Evolutionary conservation across 2,113 vertebrate genomes (phyloP).

Genomic region (Acanthochromis polyacanthus): DNA sequence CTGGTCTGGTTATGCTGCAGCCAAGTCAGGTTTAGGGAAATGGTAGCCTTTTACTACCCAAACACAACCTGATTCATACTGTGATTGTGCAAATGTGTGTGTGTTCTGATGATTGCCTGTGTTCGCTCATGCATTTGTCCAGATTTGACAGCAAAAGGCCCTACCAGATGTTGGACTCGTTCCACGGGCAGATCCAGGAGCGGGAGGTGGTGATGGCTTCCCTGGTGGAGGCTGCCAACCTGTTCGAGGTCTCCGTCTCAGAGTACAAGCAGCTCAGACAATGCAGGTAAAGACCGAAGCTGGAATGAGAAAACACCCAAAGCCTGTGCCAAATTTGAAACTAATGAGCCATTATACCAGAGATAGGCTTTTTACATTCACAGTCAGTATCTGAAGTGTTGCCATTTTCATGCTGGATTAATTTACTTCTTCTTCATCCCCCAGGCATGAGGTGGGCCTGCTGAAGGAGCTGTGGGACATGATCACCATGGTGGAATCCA

Average conservation of each 20-base stretch:
- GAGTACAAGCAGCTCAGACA: conserved; percentile 92
- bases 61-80: conserved; percentile 39
- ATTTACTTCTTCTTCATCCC: conserved; percentile 4
- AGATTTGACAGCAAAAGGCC: conserved; percentile 89
- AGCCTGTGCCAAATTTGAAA: conserved; percentile 15
- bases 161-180: conserved; percentile 86
- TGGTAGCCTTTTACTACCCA: conserved; percentile 35
- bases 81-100: conserved; percentile 20
- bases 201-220: conserved; percentile 90
- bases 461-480: conserved; percentile 94
- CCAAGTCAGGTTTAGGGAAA: conserved; percentile 44
- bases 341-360: conserved; percentile 27
- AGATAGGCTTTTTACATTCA: conserved; percentile 13
- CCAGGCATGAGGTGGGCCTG: conserved; percentile 81
- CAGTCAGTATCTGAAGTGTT: conserved; percentile 1
- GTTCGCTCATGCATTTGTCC: conserved; percentile 27
- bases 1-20: conserved; percentile 30
- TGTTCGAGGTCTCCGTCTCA: conserved; percentile 93
- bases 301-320: neutral
- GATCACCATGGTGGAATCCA: conserved; percentile 86
- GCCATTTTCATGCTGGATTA: conserved; percentile 4
- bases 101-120: conserved; percentile 24
- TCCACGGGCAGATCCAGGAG: conserved; percentile 87
- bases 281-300: conserved; percentile 86
- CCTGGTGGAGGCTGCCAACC: conserved; percentile 87